These are phyloP conservation scores for Platichthys flesus DNA, from an alignment of 2,113 vertebrate genomes.

Conservation along the genomic window DNA sequence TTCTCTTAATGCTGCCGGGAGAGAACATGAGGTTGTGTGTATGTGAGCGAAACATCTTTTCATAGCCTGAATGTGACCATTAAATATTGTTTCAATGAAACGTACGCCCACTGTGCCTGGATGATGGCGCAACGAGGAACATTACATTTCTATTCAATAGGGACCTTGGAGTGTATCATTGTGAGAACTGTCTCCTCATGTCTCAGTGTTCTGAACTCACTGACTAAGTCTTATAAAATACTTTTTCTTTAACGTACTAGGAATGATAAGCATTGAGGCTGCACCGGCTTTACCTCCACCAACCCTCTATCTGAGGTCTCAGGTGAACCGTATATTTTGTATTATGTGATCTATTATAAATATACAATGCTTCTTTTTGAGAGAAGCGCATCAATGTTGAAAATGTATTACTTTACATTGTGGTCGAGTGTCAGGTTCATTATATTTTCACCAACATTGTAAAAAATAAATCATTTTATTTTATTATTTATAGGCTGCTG, in stretches of 20 bases:
- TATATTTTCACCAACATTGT: neutral
- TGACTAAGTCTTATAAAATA: neutral
- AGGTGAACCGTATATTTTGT: constrained; percentile 10
- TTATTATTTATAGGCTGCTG: no score
- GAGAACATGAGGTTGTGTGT: neutral
- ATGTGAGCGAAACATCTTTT: constrained; percentile 8
- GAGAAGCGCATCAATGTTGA: neutral
- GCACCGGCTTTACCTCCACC: neutral
- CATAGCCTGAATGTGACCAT: constrained; percentile 6
- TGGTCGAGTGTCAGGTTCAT: no score
- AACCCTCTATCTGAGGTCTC: neutral
- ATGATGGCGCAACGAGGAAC: neutral
- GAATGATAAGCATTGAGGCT: neutral
- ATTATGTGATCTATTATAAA: neutral
- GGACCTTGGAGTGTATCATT: neutral
- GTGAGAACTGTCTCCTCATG: constrained; percentile 1
- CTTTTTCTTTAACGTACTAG: neutral
- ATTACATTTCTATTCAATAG: neutral
- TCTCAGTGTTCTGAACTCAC: neutral
- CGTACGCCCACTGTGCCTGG: constrained; percentile 1
- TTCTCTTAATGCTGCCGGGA: neutral
- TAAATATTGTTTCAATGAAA: constrained; percentile 13
- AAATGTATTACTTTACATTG: neutral
- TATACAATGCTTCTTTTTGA: neutral
- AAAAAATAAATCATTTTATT: neutral